phyloP scores from a whole-genome alignment of 1,140 invertebrate genomes.

The Drosophila quadrilineata region DNA sequence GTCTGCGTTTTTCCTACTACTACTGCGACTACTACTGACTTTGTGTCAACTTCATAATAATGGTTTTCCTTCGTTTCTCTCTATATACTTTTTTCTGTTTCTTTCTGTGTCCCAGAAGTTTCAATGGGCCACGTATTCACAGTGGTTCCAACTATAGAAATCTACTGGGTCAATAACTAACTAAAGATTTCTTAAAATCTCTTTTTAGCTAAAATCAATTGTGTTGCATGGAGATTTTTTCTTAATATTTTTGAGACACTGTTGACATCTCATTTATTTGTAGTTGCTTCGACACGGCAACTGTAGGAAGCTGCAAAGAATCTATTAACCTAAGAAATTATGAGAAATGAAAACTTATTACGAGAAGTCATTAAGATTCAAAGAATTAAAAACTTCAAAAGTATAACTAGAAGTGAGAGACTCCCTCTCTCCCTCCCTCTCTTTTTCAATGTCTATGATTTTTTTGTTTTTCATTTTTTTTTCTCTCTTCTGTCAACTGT shows the following conservation, averaged over 20 bases:
- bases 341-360: slow-evolving; percentile 81
- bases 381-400: slow-evolving; percentile 80
- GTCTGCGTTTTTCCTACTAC: slow-evolving; percentile 61
- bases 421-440: slow-evolving; percentile 32
- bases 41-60: slow-evolving; percentile 77
- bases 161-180: no score
- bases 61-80: slow-evolving; percentile 48
- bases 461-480: slow-evolving; percentile 3
- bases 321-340: slow-evolving; percentile 81
- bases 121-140: slow-evolving; percentile 45
- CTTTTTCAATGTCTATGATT: no score
- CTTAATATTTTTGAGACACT: slow-evolving; percentile 17
- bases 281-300: slow-evolving; percentile 42
- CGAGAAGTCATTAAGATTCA: slow-evolving; percentile 81
- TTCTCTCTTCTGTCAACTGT: no score
- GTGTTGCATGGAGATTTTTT: not conserved
- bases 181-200: no score
- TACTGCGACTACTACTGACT: slow-evolving; percentile 59
- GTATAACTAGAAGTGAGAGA: slow-evolving; percentile 65
- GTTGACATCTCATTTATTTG: slow-evolving; percentile 43
- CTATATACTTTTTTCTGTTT: slow-evolving; percentile 25
- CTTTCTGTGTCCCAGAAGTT: slow-evolving; percentile 45
- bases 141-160: slow-evolving; percentile 32
- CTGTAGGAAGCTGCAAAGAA: slow-evolving; percentile 57
- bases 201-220: no score